phyloP scores from a whole-genome alignment of 2,888 invertebrate species.

The Eupithecia subfuscata region DNA sequence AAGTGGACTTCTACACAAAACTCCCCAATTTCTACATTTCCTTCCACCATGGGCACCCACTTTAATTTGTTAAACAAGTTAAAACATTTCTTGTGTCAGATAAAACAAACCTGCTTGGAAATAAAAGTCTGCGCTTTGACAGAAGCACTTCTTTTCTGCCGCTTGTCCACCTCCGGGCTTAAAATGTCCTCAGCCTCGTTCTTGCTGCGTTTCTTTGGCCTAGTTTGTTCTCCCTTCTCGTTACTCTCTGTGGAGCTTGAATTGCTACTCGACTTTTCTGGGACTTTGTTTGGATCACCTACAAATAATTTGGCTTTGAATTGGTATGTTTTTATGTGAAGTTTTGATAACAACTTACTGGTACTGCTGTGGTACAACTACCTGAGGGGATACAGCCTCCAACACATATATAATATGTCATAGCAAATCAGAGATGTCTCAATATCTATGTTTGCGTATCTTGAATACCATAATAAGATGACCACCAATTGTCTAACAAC shows the following conservation, averaged over 20 bases:
- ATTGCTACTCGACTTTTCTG: constrained; percentile 42
- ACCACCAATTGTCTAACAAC: too few species aligned
- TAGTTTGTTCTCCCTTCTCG: constrained; percentile 42
- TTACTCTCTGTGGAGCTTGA: constrained; percentile 48
- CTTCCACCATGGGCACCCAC: neutral
- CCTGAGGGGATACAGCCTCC: neutral
- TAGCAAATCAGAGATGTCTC: too few species aligned
- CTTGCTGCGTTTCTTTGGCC: constrained; percentile 73
- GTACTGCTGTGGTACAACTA: neutral
- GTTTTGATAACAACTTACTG: neutral
- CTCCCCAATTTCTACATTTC: neutral
- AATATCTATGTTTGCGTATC: too few species aligned
- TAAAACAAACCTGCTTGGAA: constrained; percentile 64
- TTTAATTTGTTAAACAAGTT: neutral
- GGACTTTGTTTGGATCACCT: constrained; percentile 61
- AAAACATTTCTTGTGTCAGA: neutral
- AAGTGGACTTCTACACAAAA: neutral
- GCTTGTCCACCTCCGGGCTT: constrained; percentile 74
- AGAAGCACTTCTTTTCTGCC: constrained; percentile 74
- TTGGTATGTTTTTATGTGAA: neutral
- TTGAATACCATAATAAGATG: too few species aligned
- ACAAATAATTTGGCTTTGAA: constrained; percentile 21
- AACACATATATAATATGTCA: neutral
- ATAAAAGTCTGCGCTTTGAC: constrained; percentile 76
- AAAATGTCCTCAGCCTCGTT: constrained; percentile 71